A percentile compares a stretch with the other conserved stretches of the same genome.
These are phyloP conservation scores for Onthophagus taurus DNA, from an alignment of 1,140 invertebrate genomes.

Conservation along the genomic window DNA sequence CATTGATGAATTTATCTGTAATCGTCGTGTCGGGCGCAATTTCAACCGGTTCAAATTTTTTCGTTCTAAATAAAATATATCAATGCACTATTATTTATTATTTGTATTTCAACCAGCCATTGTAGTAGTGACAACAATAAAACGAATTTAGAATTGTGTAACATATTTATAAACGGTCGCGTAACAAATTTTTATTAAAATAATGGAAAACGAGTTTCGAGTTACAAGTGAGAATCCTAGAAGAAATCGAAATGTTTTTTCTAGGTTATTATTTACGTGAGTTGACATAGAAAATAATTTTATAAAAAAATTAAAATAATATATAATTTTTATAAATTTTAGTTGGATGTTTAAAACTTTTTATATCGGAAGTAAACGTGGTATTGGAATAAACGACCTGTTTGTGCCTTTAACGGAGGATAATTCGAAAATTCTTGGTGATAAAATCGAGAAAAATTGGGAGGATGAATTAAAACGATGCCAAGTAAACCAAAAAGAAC, in stretches of 20 bases:
- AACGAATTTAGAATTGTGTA: no score
- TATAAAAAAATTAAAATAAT: background rate
- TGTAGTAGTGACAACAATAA: no score
- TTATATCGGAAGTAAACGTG: background rate
- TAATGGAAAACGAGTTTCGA: slow-evolving; percentile 2
- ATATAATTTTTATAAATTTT: slow-evolving; percentile 1
- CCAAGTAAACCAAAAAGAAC: background rate
- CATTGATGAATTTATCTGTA: no score
- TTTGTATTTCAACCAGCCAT: no score
- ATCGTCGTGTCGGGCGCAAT: no score
- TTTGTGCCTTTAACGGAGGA: background rate
- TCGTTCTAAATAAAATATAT: no score
- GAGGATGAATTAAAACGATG: background rate
- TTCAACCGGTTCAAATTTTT: no score
- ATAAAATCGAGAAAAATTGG: slow-evolving; percentile 10
- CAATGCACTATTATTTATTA: no score
- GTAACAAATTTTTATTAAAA: no score
- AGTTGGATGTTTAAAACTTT: slow-evolving; percentile 7
- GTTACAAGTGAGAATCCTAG: background rate
- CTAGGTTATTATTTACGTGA: slow-evolving; percentile 8
- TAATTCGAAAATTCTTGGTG: slow-evolving; percentile 2
- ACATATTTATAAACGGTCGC: no score
- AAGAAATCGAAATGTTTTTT: slow-evolving; percentile 1
- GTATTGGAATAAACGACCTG: slow-evolving; percentile 1
- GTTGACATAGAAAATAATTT: background rate